These are phyloP conservation scores for Crepidodera aurea DNA, from an alignment of 2,888 invertebrate genomes.

Conservation along the genomic window DNA sequence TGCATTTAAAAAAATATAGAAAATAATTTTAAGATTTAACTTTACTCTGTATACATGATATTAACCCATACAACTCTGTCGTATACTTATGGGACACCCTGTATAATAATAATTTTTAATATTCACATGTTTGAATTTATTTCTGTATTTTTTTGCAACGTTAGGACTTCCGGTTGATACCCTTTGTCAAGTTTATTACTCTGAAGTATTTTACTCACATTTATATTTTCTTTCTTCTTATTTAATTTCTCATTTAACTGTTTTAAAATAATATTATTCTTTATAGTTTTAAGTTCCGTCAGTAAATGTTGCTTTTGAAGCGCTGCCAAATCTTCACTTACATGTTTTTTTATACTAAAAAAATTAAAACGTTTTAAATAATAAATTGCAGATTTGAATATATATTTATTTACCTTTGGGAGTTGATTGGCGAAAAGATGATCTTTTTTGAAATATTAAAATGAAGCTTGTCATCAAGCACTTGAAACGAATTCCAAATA, in stretches of 20 bases:
- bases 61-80: too few relatives aligned
- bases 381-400: background rate
- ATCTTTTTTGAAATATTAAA: constrained; percentile 34
- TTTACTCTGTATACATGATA: too few relatives aligned
- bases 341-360: constrained; percentile 34
- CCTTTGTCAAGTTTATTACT: too few relatives aligned
- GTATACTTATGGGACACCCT: background rate
- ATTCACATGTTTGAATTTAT: too few relatives aligned
- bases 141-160: too few relatives aligned
- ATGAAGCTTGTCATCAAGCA: constrained; percentile 33
- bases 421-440: constrained; percentile 5
- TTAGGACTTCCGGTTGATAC: too few relatives aligned
- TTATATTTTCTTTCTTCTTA: constrained; percentile 35
- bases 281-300: constrained; percentile 41
- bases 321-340: constrained; percentile 38
- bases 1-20: too few relatives aligned
- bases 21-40: too few relatives aligned
- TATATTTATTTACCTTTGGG: constrained; percentile 1
- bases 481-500: constrained; percentile 40
- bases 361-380: constrained; percentile 3
- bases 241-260: constrained; percentile 34
- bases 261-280: constrained; percentile 37
- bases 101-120: too few relatives aligned
- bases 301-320: constrained; percentile 43
- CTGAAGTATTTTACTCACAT: too few relatives aligned